Percentiles rank a stretch among this genome's conserved stretches.
These are phyloP conservation scores for Idris sp. DNA, from an alignment of 1,140 invertebrate genomes.

Conservation along the genomic window DNA sequence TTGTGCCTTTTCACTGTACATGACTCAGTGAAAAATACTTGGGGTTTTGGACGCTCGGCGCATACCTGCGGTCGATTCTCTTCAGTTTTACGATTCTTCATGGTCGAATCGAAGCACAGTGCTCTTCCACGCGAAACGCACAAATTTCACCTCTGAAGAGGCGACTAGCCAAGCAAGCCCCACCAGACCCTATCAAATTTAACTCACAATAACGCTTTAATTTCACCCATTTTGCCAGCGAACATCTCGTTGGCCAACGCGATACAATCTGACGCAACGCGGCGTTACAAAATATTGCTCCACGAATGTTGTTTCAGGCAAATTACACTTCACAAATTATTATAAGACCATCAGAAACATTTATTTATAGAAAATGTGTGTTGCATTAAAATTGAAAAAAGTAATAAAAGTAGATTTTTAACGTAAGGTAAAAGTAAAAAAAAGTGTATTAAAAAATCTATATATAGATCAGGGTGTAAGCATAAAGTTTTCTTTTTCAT, in stretches of 20 bases:
- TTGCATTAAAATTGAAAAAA: too few species aligned
- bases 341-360: too few species aligned
- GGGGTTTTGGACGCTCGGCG: conserved; percentile 29
- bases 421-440: too few species aligned
- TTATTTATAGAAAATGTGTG: too few species aligned
- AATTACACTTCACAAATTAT: conserved; percentile 22
- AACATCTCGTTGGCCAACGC: conserved; percentile 40
- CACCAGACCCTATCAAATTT: conserved; percentile 38
- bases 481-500: too few species aligned
- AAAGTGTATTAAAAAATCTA: too few species aligned
- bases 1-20: too few species aligned
- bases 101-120: conserved; percentile 56
- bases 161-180: conserved; percentile 11
- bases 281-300: conserved; percentile 52
- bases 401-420: too few species aligned
- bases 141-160: conserved; percentile 51
- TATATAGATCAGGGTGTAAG: too few species aligned
- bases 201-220: conserved; percentile 50
- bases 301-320: conserved; percentile 14
- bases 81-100: conserved; percentile 56
- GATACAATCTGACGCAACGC: conserved; percentile 50
- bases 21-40: conserved; percentile 46
- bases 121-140: conserved; percentile 56
- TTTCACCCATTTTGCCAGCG: conserved; percentile 50
- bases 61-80: conserved; percentile 57